These are phyloP conservation scores for Megaceryle maxima DNA, from an alignment of 2,113 vertebrate genomes.

Conservation along the genomic window DNA sequence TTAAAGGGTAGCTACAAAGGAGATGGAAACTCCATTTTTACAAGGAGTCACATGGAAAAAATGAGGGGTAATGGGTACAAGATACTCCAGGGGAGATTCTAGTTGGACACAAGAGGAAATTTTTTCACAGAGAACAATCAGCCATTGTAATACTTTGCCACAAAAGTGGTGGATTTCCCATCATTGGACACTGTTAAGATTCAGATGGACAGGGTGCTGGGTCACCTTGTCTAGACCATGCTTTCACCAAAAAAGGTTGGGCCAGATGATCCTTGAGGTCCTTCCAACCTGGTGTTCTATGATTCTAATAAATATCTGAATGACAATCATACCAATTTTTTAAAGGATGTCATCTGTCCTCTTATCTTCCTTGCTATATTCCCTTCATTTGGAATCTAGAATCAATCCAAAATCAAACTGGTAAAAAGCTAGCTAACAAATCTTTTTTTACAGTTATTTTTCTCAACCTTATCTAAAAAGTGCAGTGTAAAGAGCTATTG, in stretches of 20 bases:
- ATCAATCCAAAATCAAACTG: neutral
- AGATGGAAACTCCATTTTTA: neutral
- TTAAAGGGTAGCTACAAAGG: neutral
- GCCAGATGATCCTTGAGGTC: neutral
- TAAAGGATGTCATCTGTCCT: neutral
- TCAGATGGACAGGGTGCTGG: too few relatives aligned
- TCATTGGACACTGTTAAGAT: neutral
- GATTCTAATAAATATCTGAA: neutral
- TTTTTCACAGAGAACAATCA: neutral
- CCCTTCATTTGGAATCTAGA: neutral
- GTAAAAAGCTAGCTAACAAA: neutral
- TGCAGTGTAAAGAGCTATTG: neutral
- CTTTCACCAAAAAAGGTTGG: neutral
- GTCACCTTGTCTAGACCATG: neutral
- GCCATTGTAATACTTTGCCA: neutral
- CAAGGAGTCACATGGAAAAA: neutral
- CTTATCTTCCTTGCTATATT: neutral
- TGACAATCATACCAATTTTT: neutral
- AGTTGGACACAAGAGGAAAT: neutral
- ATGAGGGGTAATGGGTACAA: neutral
- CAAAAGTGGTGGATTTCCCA: too few relatives aligned
- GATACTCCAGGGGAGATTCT: neutral
- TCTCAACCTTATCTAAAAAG: neutral
- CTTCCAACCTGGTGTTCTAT: neutral
- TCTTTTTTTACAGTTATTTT: neutral